A percentile compares a stretch with the other conserved stretches of the same genome.
These are phyloP conservation scores for Hydropotes inermis DNA, from an alignment of 2,113 vertebrate genomes.

Conservation along the genomic window DNA sequence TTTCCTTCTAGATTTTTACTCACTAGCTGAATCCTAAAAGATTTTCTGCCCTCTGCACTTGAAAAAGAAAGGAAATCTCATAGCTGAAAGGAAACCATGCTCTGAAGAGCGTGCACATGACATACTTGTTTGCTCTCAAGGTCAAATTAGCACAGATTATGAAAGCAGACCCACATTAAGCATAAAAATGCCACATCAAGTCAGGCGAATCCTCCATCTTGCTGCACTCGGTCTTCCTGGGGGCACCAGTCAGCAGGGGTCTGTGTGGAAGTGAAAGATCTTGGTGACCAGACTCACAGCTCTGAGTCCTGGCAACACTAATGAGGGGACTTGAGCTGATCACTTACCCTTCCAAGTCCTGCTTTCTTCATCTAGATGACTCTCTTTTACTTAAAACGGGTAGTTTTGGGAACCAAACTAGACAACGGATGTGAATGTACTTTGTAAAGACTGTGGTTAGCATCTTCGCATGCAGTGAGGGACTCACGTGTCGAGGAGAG, in stretches of 20 bases:
- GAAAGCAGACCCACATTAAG: background rate
- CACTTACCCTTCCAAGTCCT: rapidly evolving
- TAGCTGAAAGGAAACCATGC: background rate
- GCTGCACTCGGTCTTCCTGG: background rate
- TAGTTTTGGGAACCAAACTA: background rate
- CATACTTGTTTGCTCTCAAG: background rate
- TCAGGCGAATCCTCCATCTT: background rate
- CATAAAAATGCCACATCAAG: background rate
- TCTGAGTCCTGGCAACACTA: background rate
- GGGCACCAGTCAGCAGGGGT: background rate
- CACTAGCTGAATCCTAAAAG: background rate
- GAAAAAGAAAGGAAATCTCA: background rate
- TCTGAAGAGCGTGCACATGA: background rate
- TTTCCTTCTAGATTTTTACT: background rate
- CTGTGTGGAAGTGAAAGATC: background rate
- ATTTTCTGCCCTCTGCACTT: background rate
- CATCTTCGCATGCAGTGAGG: background rate
- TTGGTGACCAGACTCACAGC: background rate
- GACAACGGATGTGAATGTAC: too few relatives aligned
- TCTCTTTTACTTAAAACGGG: too few relatives aligned
- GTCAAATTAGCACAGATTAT: background rate
- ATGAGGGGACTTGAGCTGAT: background rate
- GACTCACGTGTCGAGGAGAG: too few relatives aligned
- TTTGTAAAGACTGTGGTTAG: background rate
- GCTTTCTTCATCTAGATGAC: background rate